These are phyloP conservation scores for Ceryle rudis DNA, from an alignment of 2,797 vertebrate genomes.

Conservation along the genomic window DNA sequence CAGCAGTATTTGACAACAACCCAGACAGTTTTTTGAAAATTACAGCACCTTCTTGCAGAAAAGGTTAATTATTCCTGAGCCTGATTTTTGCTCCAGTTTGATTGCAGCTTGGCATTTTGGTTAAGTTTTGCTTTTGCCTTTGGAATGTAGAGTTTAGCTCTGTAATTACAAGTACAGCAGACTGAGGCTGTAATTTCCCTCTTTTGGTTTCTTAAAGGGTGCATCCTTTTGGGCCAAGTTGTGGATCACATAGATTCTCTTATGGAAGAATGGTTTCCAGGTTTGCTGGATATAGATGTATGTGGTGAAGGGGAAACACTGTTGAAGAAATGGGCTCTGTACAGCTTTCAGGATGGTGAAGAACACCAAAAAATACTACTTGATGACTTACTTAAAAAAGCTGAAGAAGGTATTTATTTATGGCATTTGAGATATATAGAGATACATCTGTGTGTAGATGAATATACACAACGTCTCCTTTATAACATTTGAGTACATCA, in stretches of 20 bases:
- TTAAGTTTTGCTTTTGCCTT: slow-evolving; percentile 24
- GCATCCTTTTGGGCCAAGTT: slow-evolving; percentile 92
- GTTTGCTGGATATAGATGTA: slow-evolving; percentile 91
- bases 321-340: slow-evolving; percentile 95
- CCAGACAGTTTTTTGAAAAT: slow-evolving; percentile 91
- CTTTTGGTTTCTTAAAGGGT: slow-evolving; percentile 80
- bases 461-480: background rate
- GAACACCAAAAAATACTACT: slow-evolving; percentile 89
- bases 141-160: background rate
- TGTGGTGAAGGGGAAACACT: slow-evolving; percentile 92
- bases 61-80: slow-evolving; percentile 83
- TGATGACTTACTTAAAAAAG: slow-evolving; percentile 88
- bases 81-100: slow-evolving; percentile 28
- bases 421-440: background rate
- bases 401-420: slow-evolving; percentile 84
- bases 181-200: background rate
- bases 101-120: slow-evolving; percentile 32
- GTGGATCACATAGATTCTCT: slow-evolving; percentile 97
- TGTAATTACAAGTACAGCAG: background rate
- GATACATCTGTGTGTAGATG: background rate
- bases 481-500: background rate
- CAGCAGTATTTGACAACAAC: slow-evolving; percentile 81
- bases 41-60: slow-evolving; percentile 91
- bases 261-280: slow-evolving; percentile 97
- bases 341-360: slow-evolving; percentile 91